phyloP scores from a whole-genome alignment of 2,888 invertebrate genomes.

The Brenthis daphne region DNA sequence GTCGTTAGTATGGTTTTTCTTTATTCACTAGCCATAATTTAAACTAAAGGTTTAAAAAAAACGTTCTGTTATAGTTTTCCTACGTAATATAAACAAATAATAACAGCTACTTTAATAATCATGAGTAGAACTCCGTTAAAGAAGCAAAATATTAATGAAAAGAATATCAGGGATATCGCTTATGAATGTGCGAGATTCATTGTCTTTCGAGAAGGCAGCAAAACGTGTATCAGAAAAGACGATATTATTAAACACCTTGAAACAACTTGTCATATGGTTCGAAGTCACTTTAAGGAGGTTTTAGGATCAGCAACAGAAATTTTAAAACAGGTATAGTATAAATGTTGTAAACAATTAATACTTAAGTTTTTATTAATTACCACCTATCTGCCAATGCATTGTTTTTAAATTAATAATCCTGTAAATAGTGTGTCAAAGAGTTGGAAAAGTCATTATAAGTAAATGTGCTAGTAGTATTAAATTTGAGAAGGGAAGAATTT shows the following conservation, averaged over 20 bases:
- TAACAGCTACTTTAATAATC: neutral
- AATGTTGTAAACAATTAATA: neutral
- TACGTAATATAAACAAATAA: neutral
- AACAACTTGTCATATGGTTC: neutral
- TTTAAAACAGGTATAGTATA: neutral
- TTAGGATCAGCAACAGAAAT: neutral
- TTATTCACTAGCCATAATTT: no score
- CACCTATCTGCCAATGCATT: no score
- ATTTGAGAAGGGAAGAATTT: no score
- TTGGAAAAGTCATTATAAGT: no score
- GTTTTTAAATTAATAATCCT: no score
- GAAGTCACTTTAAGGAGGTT: neutral
- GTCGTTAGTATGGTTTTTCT: no score
- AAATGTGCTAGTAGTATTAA: no score
- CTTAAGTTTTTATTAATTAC: neutral
- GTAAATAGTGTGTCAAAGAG: no score
- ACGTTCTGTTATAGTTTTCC: neutral
- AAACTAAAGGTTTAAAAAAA: no score
- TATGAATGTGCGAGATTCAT: slow-evolving; percentile 68
- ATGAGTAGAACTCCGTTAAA: neutral
- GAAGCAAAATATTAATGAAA: neutral
- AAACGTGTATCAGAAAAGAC: slow-evolving; percentile 64
- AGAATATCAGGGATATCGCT: slow-evolving; percentile 41
- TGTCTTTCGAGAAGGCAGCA: slow-evolving; percentile 66
- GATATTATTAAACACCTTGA: slow-evolving; percentile 64